Conservation (phyloP, 2,888 invertebrate genomes). For the Callinectes sapidus region DNA sequence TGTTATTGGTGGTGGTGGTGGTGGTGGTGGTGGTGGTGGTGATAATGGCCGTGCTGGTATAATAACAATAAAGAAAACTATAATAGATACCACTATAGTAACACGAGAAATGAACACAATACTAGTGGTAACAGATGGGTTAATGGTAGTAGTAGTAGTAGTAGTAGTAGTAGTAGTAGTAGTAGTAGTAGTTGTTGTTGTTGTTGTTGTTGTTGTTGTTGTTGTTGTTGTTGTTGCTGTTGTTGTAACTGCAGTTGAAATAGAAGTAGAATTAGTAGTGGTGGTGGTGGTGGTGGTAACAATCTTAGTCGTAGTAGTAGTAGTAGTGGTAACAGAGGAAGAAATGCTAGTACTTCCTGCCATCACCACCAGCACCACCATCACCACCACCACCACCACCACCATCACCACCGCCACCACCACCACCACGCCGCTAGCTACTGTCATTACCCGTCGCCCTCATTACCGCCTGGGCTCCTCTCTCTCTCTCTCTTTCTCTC, state of each 20-base stretch:
- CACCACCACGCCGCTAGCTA: conserved; percentile 24
- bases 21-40: neutral
- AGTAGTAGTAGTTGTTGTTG: no score
- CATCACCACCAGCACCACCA: neutral
- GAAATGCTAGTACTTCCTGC: neutral
- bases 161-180: conserved; percentile 10
- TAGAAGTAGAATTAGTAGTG: neutral
- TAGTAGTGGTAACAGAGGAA: neutral
- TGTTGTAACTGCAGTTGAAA: no score
- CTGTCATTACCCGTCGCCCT: conserved; percentile 31
- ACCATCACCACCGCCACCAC: conserved; percentile 7
- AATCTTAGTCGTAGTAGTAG: neutral
- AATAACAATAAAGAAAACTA: no score
- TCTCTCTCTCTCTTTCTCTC: no score
- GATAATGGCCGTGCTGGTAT: neutral
- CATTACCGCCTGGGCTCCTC: conserved; percentile 10
- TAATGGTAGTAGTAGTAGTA: neutral
- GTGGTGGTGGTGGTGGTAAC: neutral
- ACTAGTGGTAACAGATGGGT: neutral
- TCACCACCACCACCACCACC: neutral
- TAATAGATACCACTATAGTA: no score
- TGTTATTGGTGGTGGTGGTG: neutral
- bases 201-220: no score
- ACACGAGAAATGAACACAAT: no score
- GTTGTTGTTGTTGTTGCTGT: no score